A percentile compares a stretch with the other conserved stretches of the same genome.
phyloP scores from a whole-genome alignment of 2,888 invertebrate species.

The Miltochrista miniata region DNA sequence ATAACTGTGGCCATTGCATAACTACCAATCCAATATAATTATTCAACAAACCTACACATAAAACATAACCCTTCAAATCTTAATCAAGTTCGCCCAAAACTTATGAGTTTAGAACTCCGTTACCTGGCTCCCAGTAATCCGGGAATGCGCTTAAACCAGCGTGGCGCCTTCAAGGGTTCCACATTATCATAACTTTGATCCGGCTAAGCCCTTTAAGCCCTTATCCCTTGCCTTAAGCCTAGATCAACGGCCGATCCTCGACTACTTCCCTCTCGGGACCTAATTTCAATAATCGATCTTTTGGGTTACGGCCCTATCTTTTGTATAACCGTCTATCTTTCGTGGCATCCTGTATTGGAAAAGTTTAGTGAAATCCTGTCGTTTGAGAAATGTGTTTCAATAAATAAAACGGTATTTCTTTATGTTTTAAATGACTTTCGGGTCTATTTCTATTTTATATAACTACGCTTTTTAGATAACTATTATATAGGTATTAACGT shows the following conservation, averaged over 20 bases:
- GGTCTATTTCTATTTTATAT: no score
- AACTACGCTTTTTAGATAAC: no score
- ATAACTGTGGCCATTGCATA: not conserved
- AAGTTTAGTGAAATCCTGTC: not conserved
- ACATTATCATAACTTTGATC: constrained; percentile 79
- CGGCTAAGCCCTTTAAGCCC: constrained; percentile 53
- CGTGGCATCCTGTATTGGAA: not conserved
- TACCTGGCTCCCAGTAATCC: constrained; percentile 48
- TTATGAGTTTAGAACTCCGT: constrained; percentile 19
- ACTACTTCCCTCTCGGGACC: constrained; percentile 12
- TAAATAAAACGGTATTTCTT: no score
- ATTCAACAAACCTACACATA: not conserved
- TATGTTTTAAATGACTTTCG: no score
- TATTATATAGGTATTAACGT: no score
- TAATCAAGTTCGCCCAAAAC: constrained; percentile 30
- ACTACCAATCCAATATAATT: not conserved
- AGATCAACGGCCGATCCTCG: constrained; percentile 39
- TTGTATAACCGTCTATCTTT: not conserved
- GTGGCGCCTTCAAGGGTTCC: constrained; percentile 48
- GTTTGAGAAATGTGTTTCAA: not conserved
- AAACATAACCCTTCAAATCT: constrained; percentile 16
- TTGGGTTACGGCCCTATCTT: constrained; percentile 2
- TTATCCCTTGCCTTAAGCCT: constrained; percentile 62
- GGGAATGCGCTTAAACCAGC: constrained; percentile 40
- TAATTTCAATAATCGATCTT: constrained; percentile 38